Base-by-base conservation (phyloP, 2,888 invertebrate genomes). In the Drosophila demipolita region DNA sequence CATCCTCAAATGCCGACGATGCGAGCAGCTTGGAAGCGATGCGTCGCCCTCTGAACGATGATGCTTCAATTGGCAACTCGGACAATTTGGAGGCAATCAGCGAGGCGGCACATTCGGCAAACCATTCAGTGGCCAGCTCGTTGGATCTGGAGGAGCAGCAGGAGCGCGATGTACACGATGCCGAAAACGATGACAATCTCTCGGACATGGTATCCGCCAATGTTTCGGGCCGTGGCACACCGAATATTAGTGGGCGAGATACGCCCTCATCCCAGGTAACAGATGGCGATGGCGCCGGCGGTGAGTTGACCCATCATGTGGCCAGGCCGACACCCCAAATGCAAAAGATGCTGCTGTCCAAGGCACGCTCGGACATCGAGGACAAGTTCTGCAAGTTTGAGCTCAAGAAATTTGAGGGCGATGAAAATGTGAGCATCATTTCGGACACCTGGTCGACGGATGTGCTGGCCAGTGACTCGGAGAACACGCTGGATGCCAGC, bases 371-470 rank as follows among this genome's bases (percentile, higher is more conserved):
- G 66, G 99, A 99, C 89, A 98, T 99, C 69, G 99, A 99, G 87
- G 99, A 99, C 87, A 98, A 99, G 92, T 99, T 99, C 94, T 99
- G 99, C 92, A 99, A 99, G 94, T 99, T 99, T 93, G 99, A 99
- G 92, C 97, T 99, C 40, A 98, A 97, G 93, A 96, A 96, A 90
- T 92, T 96, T 63, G 95, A 95, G 93, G 97, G 97, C 2, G 99
- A 99, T 93, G 99, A 99, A 93, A 98, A 98, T 0, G 96, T 98
- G 84, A 99, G 99, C 42, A 96, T 99, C 90, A 98, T 99, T 84
- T 98, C 98, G 54, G 99, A 99, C 93, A 99, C 99, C 1, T 99
- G 99, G 99, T 98, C 98, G 82, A 99, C 99, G 0, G 99, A 99
- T 93, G 99, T 99, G 54, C 93, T 99, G 65, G 99, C 99, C 0